Evolutionary conservation across 2,113 vertebrate species (phyloP).

Genomic region (Erythrolamprus reginae): DNA sequence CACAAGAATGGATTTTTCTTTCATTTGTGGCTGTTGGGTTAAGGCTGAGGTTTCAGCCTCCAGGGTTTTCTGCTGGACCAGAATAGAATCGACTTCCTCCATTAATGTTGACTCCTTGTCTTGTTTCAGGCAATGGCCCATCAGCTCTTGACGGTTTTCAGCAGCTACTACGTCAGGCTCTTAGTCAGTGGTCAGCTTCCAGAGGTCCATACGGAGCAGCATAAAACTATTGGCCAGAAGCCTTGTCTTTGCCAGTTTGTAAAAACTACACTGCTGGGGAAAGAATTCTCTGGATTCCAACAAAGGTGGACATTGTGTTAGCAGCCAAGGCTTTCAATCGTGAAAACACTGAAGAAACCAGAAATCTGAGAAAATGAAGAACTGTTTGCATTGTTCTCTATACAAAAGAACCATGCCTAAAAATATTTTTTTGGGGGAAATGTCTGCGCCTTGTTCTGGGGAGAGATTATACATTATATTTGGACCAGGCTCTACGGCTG

Average conservation of each 20-base stretch:
- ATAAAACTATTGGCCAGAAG: slow-evolving; percentile 34
- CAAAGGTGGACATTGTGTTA: slow-evolving; percentile 25
- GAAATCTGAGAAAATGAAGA: not conserved
- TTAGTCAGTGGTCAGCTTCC: slow-evolving; percentile 67
- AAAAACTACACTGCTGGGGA: slow-evolving; percentile 37
- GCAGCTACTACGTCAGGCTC: slow-evolving; percentile 68
- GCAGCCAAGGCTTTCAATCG: not conserved
- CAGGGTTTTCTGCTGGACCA: not conserved
- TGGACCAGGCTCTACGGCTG: not conserved
- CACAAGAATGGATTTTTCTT: not conserved
- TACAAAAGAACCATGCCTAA: not conserved
- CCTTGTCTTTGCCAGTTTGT: slow-evolving; percentile 75
- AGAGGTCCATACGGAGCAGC: not conserved
- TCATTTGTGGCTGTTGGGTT: not conserved
- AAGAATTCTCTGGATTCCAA: not conserved
- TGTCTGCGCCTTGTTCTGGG: not conserved
- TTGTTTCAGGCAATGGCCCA: slow-evolving; percentile 66
- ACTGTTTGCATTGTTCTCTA: not conserved
- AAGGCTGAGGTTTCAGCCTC: not conserved
- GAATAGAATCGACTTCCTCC: not conserved
- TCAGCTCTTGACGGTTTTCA: slow-evolving; percentile 69
- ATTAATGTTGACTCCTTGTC: not conserved
- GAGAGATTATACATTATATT: not conserved
- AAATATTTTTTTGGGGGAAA: not conserved
- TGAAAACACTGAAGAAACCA: not conserved